Percentiles rank a stretch among this genome's conserved stretches.
These are phyloP conservation scores for Oostethus manadensis DNA, from an alignment of 2,113 vertebrate genomes.

Conservation along the genomic window DNA sequence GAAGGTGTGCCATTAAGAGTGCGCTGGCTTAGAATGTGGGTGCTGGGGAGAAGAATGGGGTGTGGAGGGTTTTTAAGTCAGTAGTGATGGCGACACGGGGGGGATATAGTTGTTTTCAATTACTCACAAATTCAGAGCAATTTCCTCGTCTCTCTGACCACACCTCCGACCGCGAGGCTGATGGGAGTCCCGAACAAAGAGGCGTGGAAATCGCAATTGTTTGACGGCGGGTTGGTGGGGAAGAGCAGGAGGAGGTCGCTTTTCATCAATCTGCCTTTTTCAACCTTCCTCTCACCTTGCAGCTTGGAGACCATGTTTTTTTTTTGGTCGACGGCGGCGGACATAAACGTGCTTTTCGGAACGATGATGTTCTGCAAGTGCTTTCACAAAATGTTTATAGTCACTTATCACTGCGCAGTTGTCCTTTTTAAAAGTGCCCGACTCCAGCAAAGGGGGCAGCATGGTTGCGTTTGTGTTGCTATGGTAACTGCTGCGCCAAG, in stretches of 20 bases:
- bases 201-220: slow-evolving; percentile 60
- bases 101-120: slow-evolving; percentile 73
- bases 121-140: slow-evolving; percentile 70
- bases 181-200: slow-evolving; percentile 68
- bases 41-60: slow-evolving; percentile 26
- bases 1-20: slow-evolving; percentile 54
- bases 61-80: slow-evolving; percentile 48
- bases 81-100: slow-evolving; percentile 29
- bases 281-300: slow-evolving; percentile 63
- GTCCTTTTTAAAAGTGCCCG: too few relatives aligned
- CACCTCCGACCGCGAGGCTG: slow-evolving; percentile 56
- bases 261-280: slow-evolving; percentile 48
- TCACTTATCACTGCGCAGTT: too few relatives aligned
- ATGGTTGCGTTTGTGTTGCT: too few relatives aligned
- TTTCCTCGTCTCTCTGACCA: slow-evolving; percentile 69
- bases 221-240: slow-evolving; percentile 50
- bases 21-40: slow-evolving; percentile 48
- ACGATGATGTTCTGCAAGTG: too few relatives aligned
- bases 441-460: too few relatives aligned
- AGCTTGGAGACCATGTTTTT: slow-evolving; percentile 22
- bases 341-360: too few relatives aligned
- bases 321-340: slow-evolving; percentile 12
- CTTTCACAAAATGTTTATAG: slow-evolving; percentile 35
- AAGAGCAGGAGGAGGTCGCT: slow-evolving; percentile 41
- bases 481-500: too few relatives aligned